Percentiles rank a stretch among this genome's conserved stretches.
Evolutionary conservation across 2,888 invertebrate genomes (phyloP).

Genomic region (Ecliptopera silaceata): DNA sequence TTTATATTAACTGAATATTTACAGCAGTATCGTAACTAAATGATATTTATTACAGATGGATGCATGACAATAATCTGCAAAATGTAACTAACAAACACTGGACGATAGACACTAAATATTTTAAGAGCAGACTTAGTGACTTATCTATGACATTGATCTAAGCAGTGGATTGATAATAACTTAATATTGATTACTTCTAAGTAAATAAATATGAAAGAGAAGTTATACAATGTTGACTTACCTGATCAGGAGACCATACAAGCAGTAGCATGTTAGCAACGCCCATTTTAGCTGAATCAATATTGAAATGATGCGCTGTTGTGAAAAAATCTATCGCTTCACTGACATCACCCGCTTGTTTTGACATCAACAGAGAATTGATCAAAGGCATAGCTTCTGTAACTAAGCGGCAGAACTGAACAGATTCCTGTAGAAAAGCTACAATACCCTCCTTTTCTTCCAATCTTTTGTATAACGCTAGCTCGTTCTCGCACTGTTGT

Average conservation of each 20-base stretch:
- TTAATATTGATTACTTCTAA: too few species aligned
- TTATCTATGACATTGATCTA: too few species aligned
- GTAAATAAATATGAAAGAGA: not conserved
- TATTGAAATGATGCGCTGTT: constrained; percentile 89
- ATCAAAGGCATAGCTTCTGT: constrained; percentile 83
- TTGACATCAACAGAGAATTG: constrained; percentile 88
- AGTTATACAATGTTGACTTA: constrained; percentile 41
- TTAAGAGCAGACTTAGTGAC: too few species aligned
- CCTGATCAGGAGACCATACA: constrained; percentile 91
- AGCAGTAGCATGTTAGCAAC: constrained; percentile 90
- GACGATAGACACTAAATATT: too few species aligned
- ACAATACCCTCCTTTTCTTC: constrained; percentile 85
- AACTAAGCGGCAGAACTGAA: constrained; percentile 76
- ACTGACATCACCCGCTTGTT: constrained; percentile 89
- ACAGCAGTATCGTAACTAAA: too few species aligned
- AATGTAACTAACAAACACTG: too few species aligned
- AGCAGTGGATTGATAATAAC: too few species aligned
- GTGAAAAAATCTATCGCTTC: constrained; percentile 96
- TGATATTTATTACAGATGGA: too few species aligned
- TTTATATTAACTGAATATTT: too few species aligned
- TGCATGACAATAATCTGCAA: too few species aligned
- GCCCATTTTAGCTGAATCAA: constrained; percentile 88
- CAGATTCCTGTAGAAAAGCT: constrained; percentile 87
- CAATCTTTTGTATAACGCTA: constrained; percentile 78
- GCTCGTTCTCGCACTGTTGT: constrained; percentile 71